phyloP scores from a whole-genome alignment of 2,888 invertebrate species.

The Thelaira solivaga region DNA sequence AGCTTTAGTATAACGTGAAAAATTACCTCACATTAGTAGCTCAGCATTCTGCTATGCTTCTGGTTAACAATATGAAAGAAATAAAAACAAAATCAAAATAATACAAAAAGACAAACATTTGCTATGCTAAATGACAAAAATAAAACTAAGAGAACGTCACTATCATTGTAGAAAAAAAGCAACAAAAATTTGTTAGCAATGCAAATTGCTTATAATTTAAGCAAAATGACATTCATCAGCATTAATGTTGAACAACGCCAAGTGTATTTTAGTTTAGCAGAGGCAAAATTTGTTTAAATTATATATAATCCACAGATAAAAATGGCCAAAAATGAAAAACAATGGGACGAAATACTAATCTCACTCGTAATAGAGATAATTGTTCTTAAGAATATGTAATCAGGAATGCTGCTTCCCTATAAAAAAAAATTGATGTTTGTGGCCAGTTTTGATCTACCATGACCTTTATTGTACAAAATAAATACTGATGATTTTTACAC shows the following conservation, averaged over 20 bases:
- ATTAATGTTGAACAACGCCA: slow-evolving; percentile 45
- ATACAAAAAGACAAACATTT: slow-evolving; percentile 33
- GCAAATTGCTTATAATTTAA: slow-evolving; percentile 75
- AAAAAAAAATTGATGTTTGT: too few species aligned
- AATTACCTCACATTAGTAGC: slow-evolving; percentile 60
- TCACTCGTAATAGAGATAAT: too few species aligned
- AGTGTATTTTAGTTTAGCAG: slow-evolving; percentile 26
- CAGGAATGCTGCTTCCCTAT: too few species aligned
- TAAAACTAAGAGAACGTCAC: background rate
- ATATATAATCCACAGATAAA: slow-evolving; percentile 16
- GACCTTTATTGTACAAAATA: too few species aligned
- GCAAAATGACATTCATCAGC: slow-evolving; percentile 67
- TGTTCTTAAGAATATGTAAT: too few species aligned
- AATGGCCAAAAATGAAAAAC: background rate
- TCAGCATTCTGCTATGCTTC: slow-evolving; percentile 12
- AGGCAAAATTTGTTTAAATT: slow-evolving; percentile 35
- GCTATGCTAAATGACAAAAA: background rate
- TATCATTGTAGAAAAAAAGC: slow-evolving; percentile 6
- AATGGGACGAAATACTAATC: background rate
- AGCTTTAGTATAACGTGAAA: slow-evolving; percentile 63
- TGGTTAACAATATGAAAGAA: background rate
- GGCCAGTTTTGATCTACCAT: too few species aligned
- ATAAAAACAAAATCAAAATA: background rate
- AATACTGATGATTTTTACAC: too few species aligned
- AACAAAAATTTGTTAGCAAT: slow-evolving; percentile 49